Evolutionary conservation across 2,113 vertebrate genomes (phyloP).

Genomic region (Calonectris borealis): DNA sequence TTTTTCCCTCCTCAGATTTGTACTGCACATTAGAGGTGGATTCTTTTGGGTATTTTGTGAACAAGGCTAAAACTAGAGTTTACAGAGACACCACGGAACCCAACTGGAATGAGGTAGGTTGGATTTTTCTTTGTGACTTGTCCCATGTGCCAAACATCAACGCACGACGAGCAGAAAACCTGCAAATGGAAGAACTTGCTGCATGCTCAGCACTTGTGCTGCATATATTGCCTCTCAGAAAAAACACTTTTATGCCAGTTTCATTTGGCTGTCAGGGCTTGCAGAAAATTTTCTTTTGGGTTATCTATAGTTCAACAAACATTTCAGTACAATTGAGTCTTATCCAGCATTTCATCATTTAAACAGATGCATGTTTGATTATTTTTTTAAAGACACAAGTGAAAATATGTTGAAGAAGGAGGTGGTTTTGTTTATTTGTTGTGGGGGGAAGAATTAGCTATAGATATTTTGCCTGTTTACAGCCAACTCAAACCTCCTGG

Average conservation of each 20-base stretch:
- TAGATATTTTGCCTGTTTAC: background rate
- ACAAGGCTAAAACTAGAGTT: slow-evolving; percentile 94
- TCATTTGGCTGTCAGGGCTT: background rate
- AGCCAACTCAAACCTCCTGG: background rate
- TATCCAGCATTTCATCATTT: background rate
- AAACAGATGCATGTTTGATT: background rate
- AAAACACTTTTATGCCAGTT: background rate
- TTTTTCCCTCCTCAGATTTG: slow-evolving; percentile 75
- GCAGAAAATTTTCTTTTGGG: background rate
- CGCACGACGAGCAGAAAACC: rapidly evolving
- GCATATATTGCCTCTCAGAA: background rate
- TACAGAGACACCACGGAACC: slow-evolving; percentile 91
- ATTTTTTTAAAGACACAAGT: background rate
- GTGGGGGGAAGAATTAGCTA: background rate
- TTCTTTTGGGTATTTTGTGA: slow-evolving; percentile 96
- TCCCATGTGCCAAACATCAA: background rate
- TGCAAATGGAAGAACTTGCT: background rate
- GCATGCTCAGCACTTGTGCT: background rate
- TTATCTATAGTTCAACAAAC: background rate
- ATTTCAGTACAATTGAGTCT: background rate
- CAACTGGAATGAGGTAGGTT: slow-evolving; percentile 93
- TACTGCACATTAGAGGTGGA: slow-evolving; percentile 96
- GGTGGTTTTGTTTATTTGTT: background rate
- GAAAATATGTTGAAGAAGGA: background rate
- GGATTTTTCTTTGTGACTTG: background rate